Base-by-base conservation (phyloP, 1,140 invertebrate species). In the Gryon sp. region DNA sequence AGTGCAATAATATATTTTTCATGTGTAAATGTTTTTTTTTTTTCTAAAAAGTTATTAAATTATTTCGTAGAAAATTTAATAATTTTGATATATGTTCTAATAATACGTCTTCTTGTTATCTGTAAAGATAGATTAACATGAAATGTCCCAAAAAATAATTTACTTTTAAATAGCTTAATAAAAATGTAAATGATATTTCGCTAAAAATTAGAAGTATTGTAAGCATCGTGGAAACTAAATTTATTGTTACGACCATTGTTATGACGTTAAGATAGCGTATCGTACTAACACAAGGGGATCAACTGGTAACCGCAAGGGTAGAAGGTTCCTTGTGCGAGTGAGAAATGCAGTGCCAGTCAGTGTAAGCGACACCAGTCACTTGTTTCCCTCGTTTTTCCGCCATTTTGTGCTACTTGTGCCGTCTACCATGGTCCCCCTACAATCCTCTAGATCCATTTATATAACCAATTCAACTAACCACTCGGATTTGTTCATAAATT, bases 341-440 rank as follows among this genome's bases (percentile, higher is more conserved):
- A 78, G 75, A 78, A 81, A 76, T 80, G 76, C 79, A 83, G 85
- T 87, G 84, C 85, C 84, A 86, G 85, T 81, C 82, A 73, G 85
- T 87, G 85, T 87, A 86, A 87, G 84, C 80, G 84, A 86, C 84
- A 87, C 85, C 85, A 85, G 84, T 87, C 84, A 86, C 85, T 86
- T 81, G 83, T 86, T 80, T 84, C 80, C 84, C 84, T 76, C 81
- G 79, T 85, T 85, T 85, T 81, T 81, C 81, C 83, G 83, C 83
- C 83, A 86, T 84, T 83, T 84, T 86, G 83, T 83, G 81, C 83
- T 83, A 86, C 84, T 85, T 86, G 81, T 86, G 70, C 78, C 80
- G 79, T 68, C 60, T 77, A 48, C 69, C 70, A 45, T 75, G 45
- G 52, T 65, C 30, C 40, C 45, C 59, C 43, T 7, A 22, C 66